Conservation (phyloP, 2,888 invertebrate species). For the Schizaphis graminum region DNA sequence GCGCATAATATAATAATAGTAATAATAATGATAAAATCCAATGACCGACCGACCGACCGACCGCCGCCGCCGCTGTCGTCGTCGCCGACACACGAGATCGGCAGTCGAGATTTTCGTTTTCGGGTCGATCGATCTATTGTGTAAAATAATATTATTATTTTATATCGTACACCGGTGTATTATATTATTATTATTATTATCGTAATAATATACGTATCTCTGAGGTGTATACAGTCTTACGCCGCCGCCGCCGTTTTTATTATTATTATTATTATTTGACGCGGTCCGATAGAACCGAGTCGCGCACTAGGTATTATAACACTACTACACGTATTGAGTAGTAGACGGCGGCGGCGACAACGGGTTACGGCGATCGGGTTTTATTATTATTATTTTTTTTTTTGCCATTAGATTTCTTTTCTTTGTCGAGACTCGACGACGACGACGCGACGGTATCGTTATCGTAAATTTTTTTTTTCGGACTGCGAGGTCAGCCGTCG, state of each 20-base stretch:
- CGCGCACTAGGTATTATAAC: background rate
- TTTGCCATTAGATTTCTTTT: background rate
- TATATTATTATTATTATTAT: background rate
- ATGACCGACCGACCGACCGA: constrained; percentile 23
- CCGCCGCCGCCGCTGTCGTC: constrained; percentile 21
- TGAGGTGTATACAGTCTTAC: background rate
- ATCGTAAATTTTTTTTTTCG: constrained; percentile 46
- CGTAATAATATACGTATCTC: background rate
- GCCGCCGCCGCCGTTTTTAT: background rate
- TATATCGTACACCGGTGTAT: background rate
- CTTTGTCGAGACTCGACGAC: constrained; percentile 36
- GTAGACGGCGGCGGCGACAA: background rate
- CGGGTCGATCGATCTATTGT: constrained; percentile 46
- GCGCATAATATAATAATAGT: constrained; percentile 14
- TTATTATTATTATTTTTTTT: constrained; percentile 44
- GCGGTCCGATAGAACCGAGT: constrained; percentile 20
- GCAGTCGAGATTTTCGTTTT: constrained; percentile 30
- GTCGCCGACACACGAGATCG: constrained; percentile 37
- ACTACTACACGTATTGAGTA: background rate
- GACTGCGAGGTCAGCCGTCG: background rate
- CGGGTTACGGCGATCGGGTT: constrained; percentile 46
- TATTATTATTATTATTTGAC: constrained; percentile 20
- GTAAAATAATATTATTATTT: background rate
- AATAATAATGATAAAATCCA: constrained; percentile 34
- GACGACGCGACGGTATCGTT: constrained; percentile 19